A percentile compares a stretch with the other conserved stretches of the same genome.
phyloP scores from a whole-genome alignment of 23 tunicate genomes.

The Diplosoma virens region DNA sequence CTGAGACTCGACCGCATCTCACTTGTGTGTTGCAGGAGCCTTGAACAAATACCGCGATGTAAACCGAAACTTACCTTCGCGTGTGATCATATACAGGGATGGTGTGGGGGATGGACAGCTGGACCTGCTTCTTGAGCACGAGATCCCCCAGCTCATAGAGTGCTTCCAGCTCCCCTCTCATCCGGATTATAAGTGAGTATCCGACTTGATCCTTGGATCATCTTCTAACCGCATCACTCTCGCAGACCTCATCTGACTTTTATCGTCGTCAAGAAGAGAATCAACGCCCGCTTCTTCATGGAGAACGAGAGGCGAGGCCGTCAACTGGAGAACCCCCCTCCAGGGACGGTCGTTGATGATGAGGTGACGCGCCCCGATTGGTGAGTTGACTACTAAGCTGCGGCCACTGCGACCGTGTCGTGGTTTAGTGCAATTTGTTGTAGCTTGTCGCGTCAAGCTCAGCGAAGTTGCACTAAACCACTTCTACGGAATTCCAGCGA shows the following conservation, averaged over 20 bases:
- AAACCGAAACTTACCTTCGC: conserved; percentile 47
- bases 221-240: background rate
- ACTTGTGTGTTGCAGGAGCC: conserved; percentile 39
- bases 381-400: too few relatives aligned
- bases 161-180: conserved; percentile 45
- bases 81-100: conserved; percentile 81
- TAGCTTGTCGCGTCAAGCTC: conserved; percentile 87
- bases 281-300: conserved; percentile 73
- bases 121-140: conserved; percentile 70
- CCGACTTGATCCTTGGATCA: too few relatives aligned
- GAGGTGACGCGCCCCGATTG: conserved; percentile 80
- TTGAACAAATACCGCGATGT: conserved; percentile 48
- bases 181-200: conserved; percentile 58
- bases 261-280: conserved; percentile 88
- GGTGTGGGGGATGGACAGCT: conserved; percentile 99
- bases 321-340: conserved; percentile 62
- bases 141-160: conserved; percentile 68
- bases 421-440: conserved; percentile 92
- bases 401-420: background rate
- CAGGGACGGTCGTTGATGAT: conserved; percentile 89
- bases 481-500: background rate
- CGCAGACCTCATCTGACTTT: conserved; percentile 67
- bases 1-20: background rate
- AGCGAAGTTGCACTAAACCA: conserved; percentile 46
- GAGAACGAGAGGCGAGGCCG: conserved; percentile 14